Base-by-base conservation (phyloP, 37 sponge, comb jelly and placozoan species). In the Haliclona indistincta region DNA sequence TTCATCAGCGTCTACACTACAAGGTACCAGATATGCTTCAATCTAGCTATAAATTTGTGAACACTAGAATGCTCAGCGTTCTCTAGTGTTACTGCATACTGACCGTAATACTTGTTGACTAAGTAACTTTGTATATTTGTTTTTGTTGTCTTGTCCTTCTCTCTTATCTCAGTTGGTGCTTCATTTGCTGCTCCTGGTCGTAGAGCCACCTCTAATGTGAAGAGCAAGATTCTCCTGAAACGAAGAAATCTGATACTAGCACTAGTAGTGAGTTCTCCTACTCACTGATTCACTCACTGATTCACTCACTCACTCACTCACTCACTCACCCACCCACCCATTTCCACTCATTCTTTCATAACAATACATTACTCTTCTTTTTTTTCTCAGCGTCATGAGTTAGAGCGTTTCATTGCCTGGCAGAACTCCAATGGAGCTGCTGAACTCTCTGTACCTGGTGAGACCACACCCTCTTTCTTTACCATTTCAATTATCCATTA, bases 351-450 rank as follows among this genome's bases (percentile, higher is more conserved):
- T 10, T 29, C 17, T 60, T 22, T 23, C 26, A 26, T 23, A 20
- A 10, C 15, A 20, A 20, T 20, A 29, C 8, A 20, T 60, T 60
- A 60, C 38, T 10, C 56, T 52, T 13, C 43, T 47, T 19, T 52
- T 75, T 17, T 3, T 51, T 19, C 51, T 4, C 39, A 85, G 86
- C 66, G 77, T 55, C 86, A 80, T 63, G 91, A 90, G 61, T 68
- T 90, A 25, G 86, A 85, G 63, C 32, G 91, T n/a, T 64, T 90
- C 63, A 79, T 74, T 71, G 77, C 81, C 37, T 90, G 86, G 82
- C 70, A 81, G 70, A 90, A 90, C 58, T 78, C 81, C 7, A 49
- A 43, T 20, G 45, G 33, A 0, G 70, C 28, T 13, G 47, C 79
- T 22, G 86, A 85, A 4, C 43, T 72, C 33, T 43, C 8, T 19